Base-by-base conservation (phyloP, 2,113 vertebrate species). In the Chaetodon auriga region DNA sequence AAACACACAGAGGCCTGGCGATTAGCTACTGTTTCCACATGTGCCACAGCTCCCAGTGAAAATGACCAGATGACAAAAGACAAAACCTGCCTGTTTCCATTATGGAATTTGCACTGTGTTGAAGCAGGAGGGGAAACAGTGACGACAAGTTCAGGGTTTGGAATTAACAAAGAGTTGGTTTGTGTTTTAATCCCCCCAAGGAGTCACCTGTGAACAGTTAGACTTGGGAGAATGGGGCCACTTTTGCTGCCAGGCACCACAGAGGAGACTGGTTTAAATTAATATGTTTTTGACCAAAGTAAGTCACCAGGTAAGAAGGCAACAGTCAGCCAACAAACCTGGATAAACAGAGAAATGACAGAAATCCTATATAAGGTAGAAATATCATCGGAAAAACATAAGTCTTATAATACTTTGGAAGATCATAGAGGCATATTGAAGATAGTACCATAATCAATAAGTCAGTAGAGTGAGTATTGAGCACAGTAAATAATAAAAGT, bases 1-100 rank as follows among this genome's bases (percentile, higher is more conserved):
- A 79, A 21, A 80, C 48, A 64, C 54, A 49, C 38, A 6, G 21
- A 36, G 61, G 49, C 48, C 73, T 80, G 66, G 68, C 78, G 80
- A 85, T 91, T 86, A 70, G 84, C 87, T 89, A 55, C 77, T 82
- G 90, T 92, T 94, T 91, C 87, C 89, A 92, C 82, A 78, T 79
- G 85, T 82, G 79, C 83, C 80, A 75, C 53, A 58, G 86, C 88
- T 68, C 71, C 82, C 57, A 63, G 58, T 90, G 74, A 87, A 92
- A 91, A 87, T 75, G 85, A 83, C 72, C 89, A 91, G 89, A 90
- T 81, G 87, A 92, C 76, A 87, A 89, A 80, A 84, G 70, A 78
- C 81, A 85, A 85, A 86, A 87, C 75, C 48, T 83, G 81, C 38
- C 77, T 85, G 85, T 93, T 89, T 87, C 73, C 84, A 86, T 80